Evolutionary conservation across 2,113 vertebrate species (phyloP), one percentile per base, ranked within the genome.

Genomic region (Saguinus midas): DNA sequence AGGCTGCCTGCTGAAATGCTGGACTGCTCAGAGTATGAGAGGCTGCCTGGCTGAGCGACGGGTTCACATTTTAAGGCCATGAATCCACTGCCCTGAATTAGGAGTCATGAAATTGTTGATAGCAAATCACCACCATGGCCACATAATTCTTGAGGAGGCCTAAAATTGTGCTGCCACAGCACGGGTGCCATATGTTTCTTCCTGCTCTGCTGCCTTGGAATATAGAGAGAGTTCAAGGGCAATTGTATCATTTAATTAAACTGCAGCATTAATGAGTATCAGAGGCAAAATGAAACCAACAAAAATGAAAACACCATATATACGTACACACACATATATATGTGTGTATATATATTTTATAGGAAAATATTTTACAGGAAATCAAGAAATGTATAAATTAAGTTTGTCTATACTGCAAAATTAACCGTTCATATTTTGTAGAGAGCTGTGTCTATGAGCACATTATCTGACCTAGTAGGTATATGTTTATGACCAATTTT

Each of bases 1-100:
- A 98, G 97, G 97, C 96, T 92, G 23, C 48, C 90, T 95, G 91
- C 96, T 98, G 95, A 97, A 97, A 98, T 96, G 66, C 94, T 45
- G 52, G 43, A 68, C 13, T 97, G 91, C 88, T 97, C 8, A 95
- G 96, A 89, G 86, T 97, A 29, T 48, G 50, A 45, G 91, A 95
- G 96, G 72, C 66, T 72, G 70, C 75, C 75, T 85, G 57, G 48
- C 52, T 97, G 98, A 98, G 94, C 95, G 96, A 88, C 48, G 61
- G 29, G 58, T 96, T 96, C 84, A 76, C 21, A 25, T 43, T 91
- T 84, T 94, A 96, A 97, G 93, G 78, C 93, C 92, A 48, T 27
- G 35, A 37, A 52, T 96, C 91, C 87, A 91, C 88, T 92, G 68
- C 57, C 96, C 86, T 96, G 87, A 95, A 91, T 94, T 48, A 96